Evolutionary conservation across 2,888 invertebrate species (phyloP).

Genomic region (Ellobium chinense): DNA sequence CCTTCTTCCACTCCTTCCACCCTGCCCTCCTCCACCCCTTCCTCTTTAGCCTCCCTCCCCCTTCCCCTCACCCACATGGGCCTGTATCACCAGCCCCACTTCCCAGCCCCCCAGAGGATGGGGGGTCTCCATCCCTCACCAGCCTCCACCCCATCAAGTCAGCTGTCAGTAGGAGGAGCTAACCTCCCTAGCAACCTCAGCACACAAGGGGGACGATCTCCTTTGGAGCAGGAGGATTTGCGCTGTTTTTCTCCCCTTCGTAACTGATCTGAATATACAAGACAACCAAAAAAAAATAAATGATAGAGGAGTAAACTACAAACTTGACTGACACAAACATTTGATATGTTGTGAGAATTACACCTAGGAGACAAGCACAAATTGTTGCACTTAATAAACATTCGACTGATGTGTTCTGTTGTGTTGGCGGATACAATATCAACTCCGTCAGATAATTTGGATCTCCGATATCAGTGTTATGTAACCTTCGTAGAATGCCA

Average conservation of each 20-base stretch:
- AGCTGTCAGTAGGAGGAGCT: slow-evolving; percentile 36
- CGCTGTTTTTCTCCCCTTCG: slow-evolving; percentile 42
- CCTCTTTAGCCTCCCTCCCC: slow-evolving; percentile 37
- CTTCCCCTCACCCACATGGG: slow-evolving; percentile 47
- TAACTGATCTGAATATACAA: not conserved
- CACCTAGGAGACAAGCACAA: too few species aligned
- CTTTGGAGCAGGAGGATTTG: slow-evolving; percentile 37
- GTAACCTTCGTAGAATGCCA: too few species aligned
- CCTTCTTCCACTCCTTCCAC: slow-evolving; percentile 16
- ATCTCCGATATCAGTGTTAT: too few species aligned
- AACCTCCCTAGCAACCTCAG: slow-evolving; percentile 41
- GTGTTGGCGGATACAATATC: too few species aligned
- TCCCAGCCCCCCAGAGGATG: slow-evolving; percentile 43
- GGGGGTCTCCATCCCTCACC: slow-evolving; percentile 43
- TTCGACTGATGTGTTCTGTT: too few species aligned
- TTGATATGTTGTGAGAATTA: too few species aligned
- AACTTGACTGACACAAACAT: too few species aligned
- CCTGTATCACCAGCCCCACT: slow-evolving; percentile 50
- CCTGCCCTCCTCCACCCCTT: slow-evolving; percentile 38
- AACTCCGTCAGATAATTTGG: too few species aligned
- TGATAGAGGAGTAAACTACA: too few species aligned
- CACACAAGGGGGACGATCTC: slow-evolving; percentile 35
- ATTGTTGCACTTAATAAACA: too few species aligned
- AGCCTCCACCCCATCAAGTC: slow-evolving; percentile 42
- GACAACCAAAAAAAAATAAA: not conserved